A percentile compares a stretch with the other conserved stretches of the same genome.
phyloP scores from a whole-genome alignment of 2,888 invertebrate species.

The Trissonchulus latispiculum region DNA sequence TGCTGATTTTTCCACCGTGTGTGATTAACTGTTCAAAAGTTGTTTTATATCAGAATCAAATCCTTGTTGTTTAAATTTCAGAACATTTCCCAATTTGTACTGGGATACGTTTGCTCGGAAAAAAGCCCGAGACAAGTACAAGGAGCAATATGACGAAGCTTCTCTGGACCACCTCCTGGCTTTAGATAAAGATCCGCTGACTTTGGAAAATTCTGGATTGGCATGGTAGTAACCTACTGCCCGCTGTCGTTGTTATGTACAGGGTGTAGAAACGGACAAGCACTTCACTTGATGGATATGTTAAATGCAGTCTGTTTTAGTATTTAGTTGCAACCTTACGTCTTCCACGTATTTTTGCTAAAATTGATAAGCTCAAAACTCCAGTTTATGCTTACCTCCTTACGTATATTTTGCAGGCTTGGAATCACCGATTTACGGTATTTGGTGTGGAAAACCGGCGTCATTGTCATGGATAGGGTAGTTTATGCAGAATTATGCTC shows the following conservation, averaged over 20 bases:
- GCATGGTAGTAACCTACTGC: too few relatives aligned
- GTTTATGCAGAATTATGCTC: too few relatives aligned
- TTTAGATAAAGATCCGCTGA: slow-evolving; percentile 56
- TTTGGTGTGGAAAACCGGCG: slow-evolving; percentile 95
- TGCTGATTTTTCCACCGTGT: too few relatives aligned
- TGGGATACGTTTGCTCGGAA: slow-evolving; percentile 99
- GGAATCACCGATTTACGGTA: slow-evolving; percentile 91
- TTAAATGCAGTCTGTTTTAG: not conserved
- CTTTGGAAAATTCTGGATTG: not conserved
- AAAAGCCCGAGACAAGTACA: slow-evolving; percentile 54
- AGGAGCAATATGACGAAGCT: slow-evolving; percentile 34
- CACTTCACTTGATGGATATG: too few relatives aligned
- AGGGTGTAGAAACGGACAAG: too few relatives aligned
- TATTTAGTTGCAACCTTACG: too few relatives aligned
- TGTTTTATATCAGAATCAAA: too few relatives aligned
- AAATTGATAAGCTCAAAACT: too few relatives aligned
- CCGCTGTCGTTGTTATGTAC: too few relatives aligned
- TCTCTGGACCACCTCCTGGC: slow-evolving; percentile 59
- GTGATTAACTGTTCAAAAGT: too few relatives aligned
- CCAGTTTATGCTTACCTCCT: too few relatives aligned
- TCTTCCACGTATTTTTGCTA: too few relatives aligned
- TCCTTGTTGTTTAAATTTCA: slow-evolving; percentile 54
- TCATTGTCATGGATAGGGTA: slow-evolving; percentile 89
- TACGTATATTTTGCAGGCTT: slow-evolving; percentile 64
- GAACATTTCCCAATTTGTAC: slow-evolving; percentile 96